phyloP scores from a whole-genome alignment of 2,888 invertebrate genomes.

The Drosophila pegasa region DNA sequence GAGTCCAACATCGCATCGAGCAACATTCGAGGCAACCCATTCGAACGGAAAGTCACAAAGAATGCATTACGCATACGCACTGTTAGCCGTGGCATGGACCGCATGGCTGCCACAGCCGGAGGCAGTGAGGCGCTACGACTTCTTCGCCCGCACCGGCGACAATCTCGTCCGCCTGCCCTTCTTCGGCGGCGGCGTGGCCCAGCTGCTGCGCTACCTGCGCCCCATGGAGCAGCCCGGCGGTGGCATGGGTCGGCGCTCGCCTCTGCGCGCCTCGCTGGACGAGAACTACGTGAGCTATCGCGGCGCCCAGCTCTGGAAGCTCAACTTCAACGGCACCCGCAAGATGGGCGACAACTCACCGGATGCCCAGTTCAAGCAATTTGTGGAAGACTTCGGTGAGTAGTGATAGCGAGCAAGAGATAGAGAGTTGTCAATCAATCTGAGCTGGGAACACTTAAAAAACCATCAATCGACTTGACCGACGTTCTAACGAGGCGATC shows the following conservation, averaged over 20 bases:
- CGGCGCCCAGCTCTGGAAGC: slow-evolving; percentile 81
- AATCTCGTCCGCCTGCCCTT: slow-evolving; percentile 63
- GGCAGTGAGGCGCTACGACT: slow-evolving; percentile 12
- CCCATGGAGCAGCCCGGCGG: slow-evolving; percentile 49
- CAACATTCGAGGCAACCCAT: slow-evolving; percentile 30
- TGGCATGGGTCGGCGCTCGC: slow-evolving; percentile 64
- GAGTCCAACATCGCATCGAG: slow-evolving; percentile 38
- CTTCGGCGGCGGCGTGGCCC: slow-evolving; percentile 76
- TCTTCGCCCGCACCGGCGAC: slow-evolving; percentile 36
- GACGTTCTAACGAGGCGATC: slow-evolving; percentile 1
- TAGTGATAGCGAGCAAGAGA: slow-evolving; percentile 1
- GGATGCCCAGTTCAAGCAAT: slow-evolving; percentile 60
- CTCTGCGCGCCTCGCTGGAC: slow-evolving; percentile 76
- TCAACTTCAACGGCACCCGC: slow-evolving; percentile 71
- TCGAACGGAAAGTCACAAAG: not conserved
- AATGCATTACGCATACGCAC: slow-evolving; percentile 48
- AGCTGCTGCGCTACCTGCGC: slow-evolving; percentile 71
- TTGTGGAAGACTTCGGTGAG: slow-evolving; percentile 77
- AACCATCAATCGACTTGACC: slow-evolving; percentile 10
- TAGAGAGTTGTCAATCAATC: not conserved
- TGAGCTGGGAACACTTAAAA: slow-evolving; percentile 13
- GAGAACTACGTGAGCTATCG: slow-evolving; percentile 81
- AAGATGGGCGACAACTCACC: slow-evolving; percentile 40
- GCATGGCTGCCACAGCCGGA: slow-evolving; percentile 3
- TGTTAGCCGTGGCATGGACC: slow-evolving; percentile 10